Conservation (phyloP, 2,888 invertebrate species). For the Temnothorax rugatulus region DNA sequence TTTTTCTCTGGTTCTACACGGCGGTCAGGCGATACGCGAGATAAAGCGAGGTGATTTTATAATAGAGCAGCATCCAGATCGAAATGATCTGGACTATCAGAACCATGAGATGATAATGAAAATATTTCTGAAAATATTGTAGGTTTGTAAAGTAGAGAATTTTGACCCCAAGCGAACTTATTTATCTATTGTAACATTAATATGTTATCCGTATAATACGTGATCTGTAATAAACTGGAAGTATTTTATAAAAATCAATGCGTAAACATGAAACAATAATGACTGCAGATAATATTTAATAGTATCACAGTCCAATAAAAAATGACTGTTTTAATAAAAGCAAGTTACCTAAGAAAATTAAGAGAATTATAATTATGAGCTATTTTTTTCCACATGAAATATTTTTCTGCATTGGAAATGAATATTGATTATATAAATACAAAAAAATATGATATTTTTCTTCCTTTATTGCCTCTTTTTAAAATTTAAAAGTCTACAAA, state of each 20-base stretch:
- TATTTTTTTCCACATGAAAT: background rate
- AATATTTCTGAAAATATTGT: background rate
- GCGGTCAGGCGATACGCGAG: slow-evolving; percentile 20
- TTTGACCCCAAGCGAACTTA: background rate
- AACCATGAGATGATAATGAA: background rate
- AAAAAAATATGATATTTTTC: background rate
- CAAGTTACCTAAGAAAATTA: too few species aligned
- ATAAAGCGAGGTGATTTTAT: slow-evolving; percentile 38
- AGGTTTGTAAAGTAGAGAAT: background rate
- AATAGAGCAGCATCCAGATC: background rate
- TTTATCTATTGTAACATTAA: background rate
- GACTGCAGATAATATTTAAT: background rate
- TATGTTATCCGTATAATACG: background rate
- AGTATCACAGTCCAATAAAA: background rate
- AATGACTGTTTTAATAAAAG: background rate
- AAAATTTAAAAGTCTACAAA: background rate
- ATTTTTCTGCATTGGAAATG: background rate
- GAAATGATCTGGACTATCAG: background rate
- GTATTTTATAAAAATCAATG: background rate
- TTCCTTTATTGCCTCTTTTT: background rate
- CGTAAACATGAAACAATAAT: background rate
- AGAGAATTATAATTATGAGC: background rate
- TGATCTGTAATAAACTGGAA: background rate
- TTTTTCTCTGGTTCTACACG: slow-evolving; percentile 40
- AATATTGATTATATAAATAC: background rate